Evolutionary conservation across 2,113 vertebrate species (phyloP), one percentile per base, ranked within the genome.

Genomic region (Axis porcinus): DNA sequence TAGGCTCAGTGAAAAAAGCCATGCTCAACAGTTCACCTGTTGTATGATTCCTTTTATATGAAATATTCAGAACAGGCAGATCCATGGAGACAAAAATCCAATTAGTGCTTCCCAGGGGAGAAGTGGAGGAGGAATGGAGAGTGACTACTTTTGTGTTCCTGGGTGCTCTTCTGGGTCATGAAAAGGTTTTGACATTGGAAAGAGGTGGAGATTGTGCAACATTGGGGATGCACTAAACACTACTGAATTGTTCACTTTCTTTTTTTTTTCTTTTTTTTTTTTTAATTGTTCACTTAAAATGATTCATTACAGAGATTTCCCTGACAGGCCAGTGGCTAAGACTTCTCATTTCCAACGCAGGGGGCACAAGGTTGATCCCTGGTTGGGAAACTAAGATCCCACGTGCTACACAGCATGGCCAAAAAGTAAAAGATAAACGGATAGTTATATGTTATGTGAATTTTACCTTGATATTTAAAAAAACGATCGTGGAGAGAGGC

Each of bases 361-460:
- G 40, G 70, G 40, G 40, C 40, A 2, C 40, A 8, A 16, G 40
- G 3, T 28, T 28, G 40, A 45, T 16, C 25, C 74, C 40, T 45
- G 74, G 74, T 28, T 28, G 40, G 74, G 74, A 45, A 45, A 45
- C 74, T 43, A 25, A 45, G 74, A 78, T 78, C 74, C 40, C 74
- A 45, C 74, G 8, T 45, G 74, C 40, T 15, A 7, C 40, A 28
- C 25, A 28, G 13, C 74, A 28, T 15, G 25, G 23, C 40, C 23
- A 8, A 28, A 60, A 78, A 45, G 23, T 8, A 27, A 7, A 27
- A 76, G 36, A 27, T 28, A 4, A 76, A 27, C 0, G 2, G 10
- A 7, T 40, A 70, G 45, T 47, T 47, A 36, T 6, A 33, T 33
- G 47, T 19, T 45, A 9, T 23, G 27, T 78, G 83, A 90, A 43